Conservation (phyloP, 2,888 invertebrate species). For the Drosophila basisetae region DNA sequence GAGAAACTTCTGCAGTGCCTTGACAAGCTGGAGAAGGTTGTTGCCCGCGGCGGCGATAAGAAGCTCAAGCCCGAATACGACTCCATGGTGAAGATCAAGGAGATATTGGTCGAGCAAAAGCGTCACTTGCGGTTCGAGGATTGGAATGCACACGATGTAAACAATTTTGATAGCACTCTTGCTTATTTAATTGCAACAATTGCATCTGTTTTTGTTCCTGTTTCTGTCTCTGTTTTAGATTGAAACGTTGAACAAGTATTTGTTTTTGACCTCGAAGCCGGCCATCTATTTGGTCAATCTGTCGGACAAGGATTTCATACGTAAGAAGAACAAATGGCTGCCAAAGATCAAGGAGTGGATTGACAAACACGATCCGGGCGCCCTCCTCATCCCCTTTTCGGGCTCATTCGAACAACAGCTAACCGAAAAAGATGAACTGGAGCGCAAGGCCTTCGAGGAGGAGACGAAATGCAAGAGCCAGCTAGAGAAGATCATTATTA, state of each 20-base stretch:
- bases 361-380: conserved; percentile 97
- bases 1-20: conserved; percentile 93
- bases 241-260: conserved; percentile 97
- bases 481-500: conserved; percentile 98
- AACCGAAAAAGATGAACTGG: conserved; percentile 92
- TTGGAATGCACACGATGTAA: conserved; percentile 97
- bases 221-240: conserved; percentile 88
- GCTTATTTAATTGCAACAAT: not conserved
- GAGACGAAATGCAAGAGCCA: conserved; percentile 93
- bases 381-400: conserved; percentile 97
- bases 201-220: not conserved
- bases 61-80: conserved; percentile 98
- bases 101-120: conserved; percentile 93
- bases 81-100: conserved; percentile 92
- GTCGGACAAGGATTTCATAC: conserved; percentile 98
- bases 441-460: conserved; percentile 92
- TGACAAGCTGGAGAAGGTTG: conserved; percentile 94
- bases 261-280: conserved; percentile 98
- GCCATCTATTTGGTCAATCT: conserved; percentile 98
- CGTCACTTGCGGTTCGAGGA: conserved; percentile 96
- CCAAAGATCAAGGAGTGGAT: conserved; percentile 99
- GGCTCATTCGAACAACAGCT: conserved; percentile 95
- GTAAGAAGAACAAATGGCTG: conserved; percentile 99
- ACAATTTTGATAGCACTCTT: conserved; percentile 55
- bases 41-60: conserved; percentile 95